Evolutionary conservation across 2,888 invertebrate genomes (phyloP), one percentile per base, ranked within the genome.

Genomic region (Hirudinaria manillensis): DNA sequence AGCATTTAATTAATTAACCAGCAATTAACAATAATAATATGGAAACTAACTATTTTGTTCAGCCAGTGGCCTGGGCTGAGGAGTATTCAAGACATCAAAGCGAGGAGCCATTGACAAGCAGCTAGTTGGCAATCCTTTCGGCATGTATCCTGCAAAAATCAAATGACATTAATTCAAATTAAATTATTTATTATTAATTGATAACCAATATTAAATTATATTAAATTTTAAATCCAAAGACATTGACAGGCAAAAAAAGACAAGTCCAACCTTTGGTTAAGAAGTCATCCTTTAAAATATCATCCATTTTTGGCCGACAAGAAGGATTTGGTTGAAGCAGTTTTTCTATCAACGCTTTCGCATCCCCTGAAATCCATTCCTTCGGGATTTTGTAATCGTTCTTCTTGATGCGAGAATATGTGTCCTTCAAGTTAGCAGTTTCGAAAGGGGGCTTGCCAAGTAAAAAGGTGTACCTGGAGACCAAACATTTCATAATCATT

Each of bases 361-460:
- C 85, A 16, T 81, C 77, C 3, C 79, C 72, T 56, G 82, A 82
- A 27, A 85, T 80, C 45, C 83, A 80, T 29, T 10, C 61, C 74
- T 80, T n/a, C 2, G 90, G 90, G 72, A 90, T 85, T 75, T 85
- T 91, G 84, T 98, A 99, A 84, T 97, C 93, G 85, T 97, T 98
- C 83, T 92, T 92, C 83, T 93, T 94, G 81, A 99, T 99, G 81
- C 92, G 90, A 55, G 90, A 89, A 85, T 99, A 99, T 0, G 99
- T 99, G 83, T 98, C 97, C 84, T 92, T 94, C 65, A 99, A 88
- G 53, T 92, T 92, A 77, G 90, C 90, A 0, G 99, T 98, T 87
- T 99, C 99, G 86, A 99, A 99, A 3, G 99, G 99, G 27, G 99
- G 99, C 82, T 93, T 93, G n/a, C 99, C 99, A 74, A 96, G 92